Base-by-base conservation (phyloP, 2,113 vertebrate species). In the Diadophis punctatus region DNA sequence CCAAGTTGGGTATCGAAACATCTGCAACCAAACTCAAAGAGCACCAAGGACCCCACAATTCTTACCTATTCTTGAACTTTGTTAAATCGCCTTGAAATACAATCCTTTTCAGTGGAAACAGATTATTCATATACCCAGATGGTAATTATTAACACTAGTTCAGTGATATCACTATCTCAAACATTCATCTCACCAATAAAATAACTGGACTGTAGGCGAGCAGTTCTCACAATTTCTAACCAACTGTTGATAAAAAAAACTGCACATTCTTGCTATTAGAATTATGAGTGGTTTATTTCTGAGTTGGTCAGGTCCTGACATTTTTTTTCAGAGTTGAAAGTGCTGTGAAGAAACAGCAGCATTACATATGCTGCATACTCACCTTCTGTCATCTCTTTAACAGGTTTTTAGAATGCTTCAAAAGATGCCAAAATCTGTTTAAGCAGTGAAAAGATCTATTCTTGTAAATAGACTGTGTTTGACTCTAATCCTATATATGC, bases 201-300 rank as follows among this genome's bases (percentile, higher is more conserved):
- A 51, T 0, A 2, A 27, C 18, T 43, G n/a, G 16, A 6, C 4
- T 87, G 1, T 9, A 7, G 3, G 4, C 68, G 8, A 39, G 22
- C 11, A 25, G 34, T 87, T 12, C 0, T 48, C 55, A 25, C 51
- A 89, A 39, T 43, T 91, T 91, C 0, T 58, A 34, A 23, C 1
- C 10, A 4, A 43, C n/a, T 12, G 11, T 43, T n/a, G 56, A 48
- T 51, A 89, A 0, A 34, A 56, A 1, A 5, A 30, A 51, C 3
- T 46, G 43, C 12, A 0, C 1, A 8, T 6, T 8, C 2, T 43
- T 0, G 34, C 11, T 52, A 91, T 56, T 48, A 86, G 14, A 51
- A 46, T 86, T 22, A 46, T 12, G 86, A 12, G 23, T 90, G 89
- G 5, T 60, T 88, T 92, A 8, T 46, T 93, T 94, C 43, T 90